Conservation (phyloP, 1,140 invertebrate genomes). For the Zaprionus capensis region DNA sequence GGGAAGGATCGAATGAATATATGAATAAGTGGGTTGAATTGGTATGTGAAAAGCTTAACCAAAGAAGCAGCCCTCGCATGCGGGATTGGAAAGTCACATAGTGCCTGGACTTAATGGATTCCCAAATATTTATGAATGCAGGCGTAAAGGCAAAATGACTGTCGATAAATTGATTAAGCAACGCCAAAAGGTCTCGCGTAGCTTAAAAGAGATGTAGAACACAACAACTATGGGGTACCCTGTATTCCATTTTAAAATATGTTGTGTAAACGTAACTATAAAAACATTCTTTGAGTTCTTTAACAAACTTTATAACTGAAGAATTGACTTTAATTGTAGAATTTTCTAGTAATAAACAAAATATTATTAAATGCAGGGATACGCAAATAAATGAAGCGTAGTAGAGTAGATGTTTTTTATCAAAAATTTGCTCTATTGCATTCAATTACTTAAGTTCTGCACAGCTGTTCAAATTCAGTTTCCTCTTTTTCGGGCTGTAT, state of each 20-base stretch:
- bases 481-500: slow-evolving; percentile 13
- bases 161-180: slow-evolving; percentile 2
- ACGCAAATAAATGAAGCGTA: background rate
- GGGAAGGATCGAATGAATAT: background rate
- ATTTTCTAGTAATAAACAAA: background rate
- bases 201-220: background rate
- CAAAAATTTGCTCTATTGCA: background rate
- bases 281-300: no score
- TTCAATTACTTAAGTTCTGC: slow-evolving; percentile 27
- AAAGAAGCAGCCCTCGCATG: background rate
- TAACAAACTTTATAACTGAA: background rate
- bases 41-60: background rate
- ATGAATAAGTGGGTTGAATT: background rate
- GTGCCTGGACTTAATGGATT: background rate
- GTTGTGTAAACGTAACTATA: background rate
- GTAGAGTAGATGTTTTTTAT: background rate
- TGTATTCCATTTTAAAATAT: background rate
- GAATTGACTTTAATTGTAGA: background rate
- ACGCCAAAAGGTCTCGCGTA: background rate
- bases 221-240: background rate
- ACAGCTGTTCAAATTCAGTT: slow-evolving; percentile 46
- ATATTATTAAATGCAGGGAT: background rate
- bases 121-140: background rate
- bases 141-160: background rate
- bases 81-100: background rate